Evolutionary conservation across 2,113 vertebrate genomes (phyloP).

Genomic region (Chamaea fasciata): DNA sequence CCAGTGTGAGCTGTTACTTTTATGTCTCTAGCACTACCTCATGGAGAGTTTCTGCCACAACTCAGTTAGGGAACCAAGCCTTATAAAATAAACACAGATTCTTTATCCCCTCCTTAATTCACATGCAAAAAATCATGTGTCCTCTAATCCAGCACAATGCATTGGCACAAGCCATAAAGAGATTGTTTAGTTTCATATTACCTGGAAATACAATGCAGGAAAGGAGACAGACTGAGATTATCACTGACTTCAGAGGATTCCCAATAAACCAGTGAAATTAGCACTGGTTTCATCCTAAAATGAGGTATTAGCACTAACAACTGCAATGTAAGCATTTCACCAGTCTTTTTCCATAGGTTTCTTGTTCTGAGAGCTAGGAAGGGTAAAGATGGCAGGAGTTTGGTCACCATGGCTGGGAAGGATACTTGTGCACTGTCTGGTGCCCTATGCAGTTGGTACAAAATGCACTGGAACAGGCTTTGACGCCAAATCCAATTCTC

Average conservation of each 20-base stretch:
- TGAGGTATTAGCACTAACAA: not conserved
- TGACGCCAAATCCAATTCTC: not conserved
- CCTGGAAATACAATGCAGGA: not conserved
- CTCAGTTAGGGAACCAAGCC: not conserved
- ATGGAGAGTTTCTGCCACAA: not conserved
- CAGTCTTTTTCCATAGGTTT: not conserved
- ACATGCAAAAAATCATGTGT: not conserved
- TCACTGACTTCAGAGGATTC: not conserved
- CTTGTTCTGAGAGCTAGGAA: not conserved
- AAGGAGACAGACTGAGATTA: not conserved
- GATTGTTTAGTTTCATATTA: not conserved
- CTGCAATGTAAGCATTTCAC: not conserved
- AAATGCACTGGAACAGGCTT: not conserved
- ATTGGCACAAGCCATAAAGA: not conserved
- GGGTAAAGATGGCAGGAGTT: not conserved
- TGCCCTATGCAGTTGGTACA: not conserved
- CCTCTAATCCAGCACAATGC: not conserved
- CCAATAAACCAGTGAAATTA: not conserved
- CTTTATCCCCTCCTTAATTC: not conserved
- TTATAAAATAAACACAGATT: not conserved
- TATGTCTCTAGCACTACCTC: not conserved
- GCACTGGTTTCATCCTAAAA: not conserved
- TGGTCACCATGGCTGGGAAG: not conserved
- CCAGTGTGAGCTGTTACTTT: not conserved
- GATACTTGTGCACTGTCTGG: fast-evolving